Evolutionary conservation across 2,797 vertebrate genomes (phyloP).

Genomic region (Amniataba percoides): DNA sequence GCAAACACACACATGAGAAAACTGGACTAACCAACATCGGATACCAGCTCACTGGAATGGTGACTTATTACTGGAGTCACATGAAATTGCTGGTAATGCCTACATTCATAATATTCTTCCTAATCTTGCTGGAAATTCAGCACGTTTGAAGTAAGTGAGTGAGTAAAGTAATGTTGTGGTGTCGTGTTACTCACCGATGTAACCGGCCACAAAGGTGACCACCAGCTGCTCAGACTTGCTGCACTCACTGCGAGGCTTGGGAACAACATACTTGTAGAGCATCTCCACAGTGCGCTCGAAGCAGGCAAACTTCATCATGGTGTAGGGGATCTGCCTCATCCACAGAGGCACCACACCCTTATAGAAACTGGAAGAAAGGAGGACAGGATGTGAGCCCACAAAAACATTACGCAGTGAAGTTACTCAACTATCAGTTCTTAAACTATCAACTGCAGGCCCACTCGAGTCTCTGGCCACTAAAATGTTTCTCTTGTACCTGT

Average conservation of each 20-base stretch:
- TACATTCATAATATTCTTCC: neutral
- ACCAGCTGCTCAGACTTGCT: conserved; percentile 93
- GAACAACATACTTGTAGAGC: conserved; percentile 94
- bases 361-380: conserved; percentile 89
- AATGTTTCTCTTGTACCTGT: too few species aligned
- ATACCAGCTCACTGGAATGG: neutral
- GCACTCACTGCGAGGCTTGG: conserved; percentile 96
- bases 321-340: conserved; percentile 99
- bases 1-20: neutral
- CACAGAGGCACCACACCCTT: conserved; percentile 97
- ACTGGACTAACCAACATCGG: neutral
- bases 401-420: neutral
- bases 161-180: neutral
- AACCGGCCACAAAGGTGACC: conserved; percentile 96
- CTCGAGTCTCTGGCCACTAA: too few species aligned
- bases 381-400: neutral
- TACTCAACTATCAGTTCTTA: neutral
- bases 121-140: neutral
- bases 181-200: conserved; percentile 91
- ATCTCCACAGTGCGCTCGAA: conserved; percentile 98
- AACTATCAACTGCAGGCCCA: too few species aligned
- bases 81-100: neutral
- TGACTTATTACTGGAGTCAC: neutral
- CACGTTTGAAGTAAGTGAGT: too few species aligned
- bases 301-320: conserved; percentile 99